A percentile compares a stretch with the other conserved stretches of the same genome.
These are phyloP conservation scores for Bilobella aurantiaca DNA, from an alignment of 1,140 invertebrate species.

Conservation along the genomic window DNA sequence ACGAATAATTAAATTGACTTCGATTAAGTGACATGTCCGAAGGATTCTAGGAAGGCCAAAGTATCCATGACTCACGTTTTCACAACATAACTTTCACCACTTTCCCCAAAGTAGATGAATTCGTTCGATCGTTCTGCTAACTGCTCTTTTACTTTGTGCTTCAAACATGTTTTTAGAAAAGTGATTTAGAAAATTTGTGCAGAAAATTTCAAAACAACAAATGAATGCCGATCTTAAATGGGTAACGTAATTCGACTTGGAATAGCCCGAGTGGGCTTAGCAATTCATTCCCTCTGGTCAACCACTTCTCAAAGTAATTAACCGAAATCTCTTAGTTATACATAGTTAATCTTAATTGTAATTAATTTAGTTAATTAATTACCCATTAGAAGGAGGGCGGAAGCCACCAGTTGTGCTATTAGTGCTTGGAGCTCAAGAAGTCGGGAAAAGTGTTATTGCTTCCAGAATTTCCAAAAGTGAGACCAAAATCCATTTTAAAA, in stretches of 20 bases:
- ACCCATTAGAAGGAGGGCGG: background rate
- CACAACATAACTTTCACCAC: constrained; percentile 4
- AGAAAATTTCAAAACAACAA: background rate
- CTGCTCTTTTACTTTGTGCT: background rate
- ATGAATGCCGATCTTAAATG: background rate
- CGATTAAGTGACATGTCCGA: no score
- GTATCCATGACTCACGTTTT: background rate
- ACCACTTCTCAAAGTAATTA: background rate
- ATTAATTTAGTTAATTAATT: background rate
- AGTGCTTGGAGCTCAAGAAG: background rate
- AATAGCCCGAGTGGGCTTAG: background rate
- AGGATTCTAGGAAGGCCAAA: no score
- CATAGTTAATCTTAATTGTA: no score
- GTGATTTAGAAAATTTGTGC: background rate
- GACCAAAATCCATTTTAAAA: background rate
- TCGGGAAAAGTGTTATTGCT: background rate
- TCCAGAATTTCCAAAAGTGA: background rate
- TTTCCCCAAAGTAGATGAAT: background rate
- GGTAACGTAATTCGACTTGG: background rate
- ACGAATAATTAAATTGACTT: no score
- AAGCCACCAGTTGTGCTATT: background rate
- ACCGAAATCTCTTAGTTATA: background rate
- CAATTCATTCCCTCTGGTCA: background rate
- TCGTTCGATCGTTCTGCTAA: background rate
- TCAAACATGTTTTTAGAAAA: background rate